Evolutionary conservation across 2,113 vertebrate genomes (phyloP).

Genomic region (Colossoma macropomum): DNA sequence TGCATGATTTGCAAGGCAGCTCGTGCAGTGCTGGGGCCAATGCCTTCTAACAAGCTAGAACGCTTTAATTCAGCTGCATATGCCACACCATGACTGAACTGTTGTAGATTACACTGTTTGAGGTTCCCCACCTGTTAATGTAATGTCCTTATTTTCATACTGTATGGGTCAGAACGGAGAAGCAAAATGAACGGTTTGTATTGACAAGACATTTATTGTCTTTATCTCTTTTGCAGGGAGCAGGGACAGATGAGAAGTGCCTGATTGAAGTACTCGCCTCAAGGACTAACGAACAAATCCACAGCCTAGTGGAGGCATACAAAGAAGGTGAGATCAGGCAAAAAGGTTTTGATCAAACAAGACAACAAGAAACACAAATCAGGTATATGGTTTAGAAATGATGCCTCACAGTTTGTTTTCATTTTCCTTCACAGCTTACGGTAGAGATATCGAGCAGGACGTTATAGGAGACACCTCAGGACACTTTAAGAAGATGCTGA

Average conservation of each 20-base stretch:
- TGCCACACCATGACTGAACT: not conserved
- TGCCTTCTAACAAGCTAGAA: not conserved
- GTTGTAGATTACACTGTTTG: not conserved
- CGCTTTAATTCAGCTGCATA: not conserved
- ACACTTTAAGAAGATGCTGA: slow-evolving; percentile 97
- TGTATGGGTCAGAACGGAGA: not conserved
- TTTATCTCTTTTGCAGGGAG: slow-evolving; percentile 74
- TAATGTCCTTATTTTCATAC: not conserved
- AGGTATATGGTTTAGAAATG: no score
- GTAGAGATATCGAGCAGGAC: slow-evolving; percentile 87
- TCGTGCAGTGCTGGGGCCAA: not conserved
- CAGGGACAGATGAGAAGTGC: slow-evolving; percentile 90
- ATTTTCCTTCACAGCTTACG: slow-evolving; percentile 79
- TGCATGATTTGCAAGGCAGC: slow-evolving; percentile 2
- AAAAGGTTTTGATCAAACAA: not conserved
- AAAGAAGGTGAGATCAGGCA: slow-evolving; percentile 84
- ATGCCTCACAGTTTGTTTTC: not conserved
- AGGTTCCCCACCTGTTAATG: not conserved
- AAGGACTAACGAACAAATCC: slow-evolving; percentile 88
- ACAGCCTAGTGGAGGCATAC: slow-evolving; percentile 86
- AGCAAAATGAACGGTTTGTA: not conserved
- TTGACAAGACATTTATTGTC: not conserved
- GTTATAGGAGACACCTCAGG: slow-evolving; percentile 87
- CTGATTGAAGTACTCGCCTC: slow-evolving; percentile 94
- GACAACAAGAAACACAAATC: not conserved